A percentile compares a stretch with the other conserved stretches of the same genome.
phyloP scores from a whole-genome alignment of 2,888 invertebrate genomes.

The Caenorhabditis auriculariae region DNA sequence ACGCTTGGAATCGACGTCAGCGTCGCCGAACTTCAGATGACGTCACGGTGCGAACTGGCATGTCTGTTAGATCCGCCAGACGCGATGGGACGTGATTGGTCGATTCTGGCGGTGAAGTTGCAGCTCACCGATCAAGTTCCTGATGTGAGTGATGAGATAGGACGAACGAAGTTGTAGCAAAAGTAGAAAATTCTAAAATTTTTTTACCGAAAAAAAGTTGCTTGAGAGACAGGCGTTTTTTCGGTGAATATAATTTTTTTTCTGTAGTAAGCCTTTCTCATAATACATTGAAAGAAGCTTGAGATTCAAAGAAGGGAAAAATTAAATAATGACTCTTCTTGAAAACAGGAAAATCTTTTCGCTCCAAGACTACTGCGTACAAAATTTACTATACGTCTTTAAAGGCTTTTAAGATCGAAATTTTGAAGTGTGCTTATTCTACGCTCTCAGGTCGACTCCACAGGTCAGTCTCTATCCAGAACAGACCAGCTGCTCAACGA shows the following conservation, averaged over 20 bases:
- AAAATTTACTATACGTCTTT: too few species aligned
- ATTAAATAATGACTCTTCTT: too few species aligned
- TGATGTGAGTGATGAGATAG: conserved; percentile 64
- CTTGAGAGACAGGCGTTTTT: too few species aligned
- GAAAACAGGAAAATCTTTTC: too few species aligned
- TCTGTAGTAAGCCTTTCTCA: too few species aligned
- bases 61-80: conserved; percentile 68
- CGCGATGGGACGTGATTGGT: conserved; percentile 70
- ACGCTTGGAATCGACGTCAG: conserved; percentile 71
- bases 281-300: too few species aligned
- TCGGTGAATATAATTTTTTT: too few species aligned
- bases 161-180: neutral
- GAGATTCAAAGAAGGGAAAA: too few species aligned
- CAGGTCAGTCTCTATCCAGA: conserved; percentile 62
- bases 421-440: too few species aligned
- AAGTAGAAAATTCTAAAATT: neutral
- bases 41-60: conserved; percentile 63
- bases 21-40: conserved; percentile 70
- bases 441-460: conserved; percentile 50
- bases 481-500: conserved; percentile 68
- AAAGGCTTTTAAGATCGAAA: too few species aligned
- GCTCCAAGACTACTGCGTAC: too few species aligned
- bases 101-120: conserved; percentile 69
- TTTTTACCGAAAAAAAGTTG: too few species aligned
- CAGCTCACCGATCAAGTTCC: conserved; percentile 70